Percentiles rank a stretch among this genome's conserved stretches.
Conservation (phyloP, 1,140 invertebrate genomes). For the Archivesica marissinica region DNA sequence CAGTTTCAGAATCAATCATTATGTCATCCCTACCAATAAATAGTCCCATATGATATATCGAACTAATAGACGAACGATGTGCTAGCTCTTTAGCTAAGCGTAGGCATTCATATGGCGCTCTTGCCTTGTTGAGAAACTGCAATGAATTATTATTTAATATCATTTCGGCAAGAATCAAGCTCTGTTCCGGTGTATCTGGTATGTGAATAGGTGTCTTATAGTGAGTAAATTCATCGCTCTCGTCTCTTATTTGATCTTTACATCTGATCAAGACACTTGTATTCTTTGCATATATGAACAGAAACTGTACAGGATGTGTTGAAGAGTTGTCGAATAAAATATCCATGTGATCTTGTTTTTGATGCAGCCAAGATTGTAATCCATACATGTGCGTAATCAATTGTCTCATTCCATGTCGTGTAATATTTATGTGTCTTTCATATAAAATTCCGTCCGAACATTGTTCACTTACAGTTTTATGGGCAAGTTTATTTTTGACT, state of each 20-base stretch:
- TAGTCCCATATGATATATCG: background rate
- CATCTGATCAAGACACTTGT: background rate
- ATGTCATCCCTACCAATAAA: conserved; percentile 3
- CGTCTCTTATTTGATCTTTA: background rate
- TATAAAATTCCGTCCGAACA: background rate
- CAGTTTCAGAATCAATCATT: background rate
- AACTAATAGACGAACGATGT: background rate
- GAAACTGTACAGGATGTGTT: background rate
- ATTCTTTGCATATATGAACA: background rate
- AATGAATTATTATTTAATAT: background rate
- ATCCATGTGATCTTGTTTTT: background rate
- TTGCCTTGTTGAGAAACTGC: background rate
- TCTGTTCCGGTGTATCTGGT: background rate
- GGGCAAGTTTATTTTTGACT: background rate
- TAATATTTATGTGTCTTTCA: background rate
- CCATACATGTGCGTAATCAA: background rate
- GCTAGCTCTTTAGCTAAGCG: background rate
- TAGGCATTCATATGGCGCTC: background rate
- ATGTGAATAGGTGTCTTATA: background rate
- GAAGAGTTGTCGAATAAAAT: background rate
- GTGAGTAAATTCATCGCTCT: background rate
- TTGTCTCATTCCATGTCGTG: background rate
- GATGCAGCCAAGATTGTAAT: background rate
- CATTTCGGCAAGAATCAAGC: conserved; percentile 14
- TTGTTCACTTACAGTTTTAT: background rate